These are phyloP conservation scores for Teleogryllus oceanicus DNA, from an alignment of 2,888 invertebrate genomes.

Conservation along the genomic window DNA sequence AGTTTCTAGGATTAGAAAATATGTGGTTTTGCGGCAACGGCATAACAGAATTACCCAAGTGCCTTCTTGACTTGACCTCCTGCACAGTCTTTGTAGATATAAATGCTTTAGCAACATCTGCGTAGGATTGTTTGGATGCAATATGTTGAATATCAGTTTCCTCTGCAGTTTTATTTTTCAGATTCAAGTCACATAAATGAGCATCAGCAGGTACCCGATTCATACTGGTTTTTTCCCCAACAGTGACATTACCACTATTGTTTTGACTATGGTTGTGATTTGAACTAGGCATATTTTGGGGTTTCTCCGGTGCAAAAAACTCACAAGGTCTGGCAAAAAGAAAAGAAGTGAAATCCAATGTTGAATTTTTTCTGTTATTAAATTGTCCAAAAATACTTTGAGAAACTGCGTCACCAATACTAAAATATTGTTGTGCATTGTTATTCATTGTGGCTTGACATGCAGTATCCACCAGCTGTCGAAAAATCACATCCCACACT, in stretches of 20 bases:
- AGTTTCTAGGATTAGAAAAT: background rate
- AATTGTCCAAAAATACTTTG: background rate
- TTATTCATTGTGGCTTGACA: background rate
- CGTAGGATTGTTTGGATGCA: conserved; percentile 27
- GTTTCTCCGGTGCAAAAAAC: background rate
- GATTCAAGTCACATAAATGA: background rate
- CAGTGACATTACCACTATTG: background rate
- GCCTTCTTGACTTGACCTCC: background rate
- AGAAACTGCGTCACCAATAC: background rate
- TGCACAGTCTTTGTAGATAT: background rate
- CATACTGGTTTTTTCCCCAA: background rate
- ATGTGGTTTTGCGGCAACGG: background rate
- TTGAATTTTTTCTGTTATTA: background rate
- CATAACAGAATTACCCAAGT: background rate
- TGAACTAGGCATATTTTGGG: background rate
- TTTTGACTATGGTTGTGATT: background rate
- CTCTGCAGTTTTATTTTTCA: background rate
- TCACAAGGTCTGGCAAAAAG: background rate
- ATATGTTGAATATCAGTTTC: background rate
- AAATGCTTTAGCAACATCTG: conserved; percentile 26
- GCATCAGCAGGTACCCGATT: too few relatives aligned
- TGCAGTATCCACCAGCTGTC: conserved; percentile 24
- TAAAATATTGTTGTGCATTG: background rate
- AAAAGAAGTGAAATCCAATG: background rate
- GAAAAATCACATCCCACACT: conserved; percentile 32